A percentile compares a stretch with the other conserved stretches of the same genome.
Conservation (phyloP, 2,113 vertebrate species). For the Chinchilla lanigera region DNA sequence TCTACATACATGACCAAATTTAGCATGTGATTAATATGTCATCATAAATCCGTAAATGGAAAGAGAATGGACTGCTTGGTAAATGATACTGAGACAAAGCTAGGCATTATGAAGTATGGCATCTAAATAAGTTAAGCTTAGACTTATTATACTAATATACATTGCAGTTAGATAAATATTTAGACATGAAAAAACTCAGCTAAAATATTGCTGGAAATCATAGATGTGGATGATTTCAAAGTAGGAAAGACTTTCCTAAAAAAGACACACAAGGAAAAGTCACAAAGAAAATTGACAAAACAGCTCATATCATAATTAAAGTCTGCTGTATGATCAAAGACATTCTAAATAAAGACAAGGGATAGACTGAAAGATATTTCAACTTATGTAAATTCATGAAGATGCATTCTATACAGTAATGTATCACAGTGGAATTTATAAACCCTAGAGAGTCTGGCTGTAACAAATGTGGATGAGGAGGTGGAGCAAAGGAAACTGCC, state of each 20-base stretch:
- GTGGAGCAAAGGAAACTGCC: background rate
- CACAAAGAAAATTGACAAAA: background rate
- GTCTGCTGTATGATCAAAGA: background rate
- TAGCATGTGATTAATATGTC: background rate
- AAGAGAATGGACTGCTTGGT: background rate
- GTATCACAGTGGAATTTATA: background rate
- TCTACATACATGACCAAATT: background rate
- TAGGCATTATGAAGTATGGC: background rate
- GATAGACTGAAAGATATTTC: background rate
- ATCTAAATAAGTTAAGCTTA: background rate
- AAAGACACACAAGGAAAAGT: slow-evolving; percentile 1
- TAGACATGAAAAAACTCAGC: background rate
- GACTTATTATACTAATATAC: background rate
- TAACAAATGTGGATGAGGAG: background rate
- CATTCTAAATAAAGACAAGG: background rate
- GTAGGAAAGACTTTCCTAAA: background rate
- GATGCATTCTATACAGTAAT: background rate
- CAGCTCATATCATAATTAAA: background rate
- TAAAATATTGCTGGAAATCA: background rate
- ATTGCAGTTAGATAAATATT: background rate
- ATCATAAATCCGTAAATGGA: background rate
- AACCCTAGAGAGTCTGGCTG: background rate
- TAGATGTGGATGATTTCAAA: background rate
- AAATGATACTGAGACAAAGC: background rate
- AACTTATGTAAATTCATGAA: background rate